phyloP scores from a whole-genome alignment of 2,888 invertebrate species.

The Sinhomidia bicolor region DNA sequence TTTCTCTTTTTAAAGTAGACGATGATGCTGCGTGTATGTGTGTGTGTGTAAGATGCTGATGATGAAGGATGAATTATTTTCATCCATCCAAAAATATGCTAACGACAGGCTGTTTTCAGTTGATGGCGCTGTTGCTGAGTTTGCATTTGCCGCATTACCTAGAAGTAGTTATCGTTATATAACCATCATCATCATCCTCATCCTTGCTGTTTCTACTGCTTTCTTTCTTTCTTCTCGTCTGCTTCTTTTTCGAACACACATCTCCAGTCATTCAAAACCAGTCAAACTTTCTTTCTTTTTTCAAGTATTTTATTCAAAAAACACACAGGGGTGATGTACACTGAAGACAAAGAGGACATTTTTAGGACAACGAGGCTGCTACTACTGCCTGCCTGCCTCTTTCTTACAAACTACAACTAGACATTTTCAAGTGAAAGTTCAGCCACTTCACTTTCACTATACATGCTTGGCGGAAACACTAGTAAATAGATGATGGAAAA shows the following conservation, averaged over 20 bases:
- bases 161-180: conserved; percentile 37
- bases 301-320: conserved; percentile 20
- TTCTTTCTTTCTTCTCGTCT: not conserved
- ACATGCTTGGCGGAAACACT: not conserved
- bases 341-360: conserved; percentile 1
- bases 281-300: conserved; percentile 41
- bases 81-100: conserved; percentile 39
- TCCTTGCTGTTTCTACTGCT: too few species aligned
- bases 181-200: not conserved
- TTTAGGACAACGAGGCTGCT: conserved; percentile 4
- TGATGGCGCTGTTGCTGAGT: conserved; percentile 20
- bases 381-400: conserved; percentile 27
- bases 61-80: conserved; percentile 41
- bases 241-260: not conserved
- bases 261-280: conserved; percentile 39
- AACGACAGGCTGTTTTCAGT: conserved; percentile 22
- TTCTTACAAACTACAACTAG: not conserved
- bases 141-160: conserved; percentile 7
- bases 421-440: conserved; percentile 40
- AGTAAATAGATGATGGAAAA: not conserved
- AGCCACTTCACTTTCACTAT: conserved; percentile 5
- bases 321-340: conserved; percentile 23
- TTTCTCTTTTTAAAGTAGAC: not conserved
- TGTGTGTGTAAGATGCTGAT: too few species aligned
- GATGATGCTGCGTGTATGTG: too few species aligned